Conservation (phyloP, 2,888 invertebrate species). For the Lymantria monacha region DNA sequence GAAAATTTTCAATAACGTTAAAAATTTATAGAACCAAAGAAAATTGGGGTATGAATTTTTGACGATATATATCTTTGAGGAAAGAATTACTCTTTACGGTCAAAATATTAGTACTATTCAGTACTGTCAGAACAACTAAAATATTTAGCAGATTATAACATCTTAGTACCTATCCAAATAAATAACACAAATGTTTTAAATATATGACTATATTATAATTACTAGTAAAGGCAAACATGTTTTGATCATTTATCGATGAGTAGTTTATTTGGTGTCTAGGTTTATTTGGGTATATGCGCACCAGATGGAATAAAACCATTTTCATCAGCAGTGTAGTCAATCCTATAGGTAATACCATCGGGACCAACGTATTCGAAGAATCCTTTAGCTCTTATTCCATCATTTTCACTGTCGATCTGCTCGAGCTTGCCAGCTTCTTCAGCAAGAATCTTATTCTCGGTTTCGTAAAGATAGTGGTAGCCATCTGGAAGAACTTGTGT, state of each 20-base stretch:
- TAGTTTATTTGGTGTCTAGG: constrained; percentile 29
- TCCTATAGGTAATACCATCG: constrained; percentile 73
- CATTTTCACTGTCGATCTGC: constrained; percentile 51
- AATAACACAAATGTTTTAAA: background rate
- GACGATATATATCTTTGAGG: too few relatives aligned
- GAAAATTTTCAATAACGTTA: too few relatives aligned
- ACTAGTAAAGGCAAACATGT: background rate
- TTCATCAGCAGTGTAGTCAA: constrained; percentile 74
- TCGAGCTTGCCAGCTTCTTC: constrained; percentile 70
- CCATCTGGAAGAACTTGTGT: constrained; percentile 58
- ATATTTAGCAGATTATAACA: too few relatives aligned
- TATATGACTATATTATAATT: background rate
- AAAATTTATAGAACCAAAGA: too few relatives aligned
- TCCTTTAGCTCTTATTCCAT: constrained; percentile 61
- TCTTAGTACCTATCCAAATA: background rate
- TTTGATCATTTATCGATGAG: background rate
- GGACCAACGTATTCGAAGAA: constrained; percentile 70
- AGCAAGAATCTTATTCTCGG: constrained; percentile 74
- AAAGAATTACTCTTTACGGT: too few relatives aligned
- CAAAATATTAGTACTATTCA: too few relatives aligned
- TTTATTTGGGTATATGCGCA: constrained; percentile 59
- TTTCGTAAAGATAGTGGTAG: constrained; percentile 75
- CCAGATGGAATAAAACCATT: constrained; percentile 66
- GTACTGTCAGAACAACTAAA: too few relatives aligned
- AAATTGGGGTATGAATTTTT: too few relatives aligned